These are phyloP conservation scores for Apoderus coryli DNA, from an alignment of 2,888 invertebrate genomes.

Conservation along the genomic window DNA sequence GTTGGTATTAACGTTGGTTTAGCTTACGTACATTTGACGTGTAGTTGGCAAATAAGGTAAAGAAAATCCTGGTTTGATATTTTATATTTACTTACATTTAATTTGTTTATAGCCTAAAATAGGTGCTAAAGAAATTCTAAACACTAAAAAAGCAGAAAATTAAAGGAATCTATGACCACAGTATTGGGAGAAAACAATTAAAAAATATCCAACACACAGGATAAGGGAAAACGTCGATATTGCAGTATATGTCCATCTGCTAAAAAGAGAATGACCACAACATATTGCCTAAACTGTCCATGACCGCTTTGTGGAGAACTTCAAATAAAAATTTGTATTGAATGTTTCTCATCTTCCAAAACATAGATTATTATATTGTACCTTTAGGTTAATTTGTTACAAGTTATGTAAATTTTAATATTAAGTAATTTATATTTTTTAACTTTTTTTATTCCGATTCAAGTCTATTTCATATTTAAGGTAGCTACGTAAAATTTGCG, in stretches of 20 bases:
- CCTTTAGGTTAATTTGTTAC: not conserved
- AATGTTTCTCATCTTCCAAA: not conserved
- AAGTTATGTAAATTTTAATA: not conserved
- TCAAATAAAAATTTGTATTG: slow-evolving; percentile 4
- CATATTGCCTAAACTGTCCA: slow-evolving; percentile 1
- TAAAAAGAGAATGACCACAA: slow-evolving; percentile 1
- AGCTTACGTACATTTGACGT: too few species aligned
- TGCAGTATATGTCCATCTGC: not conserved
- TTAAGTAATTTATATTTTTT: too few species aligned
- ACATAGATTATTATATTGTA: slow-evolving; percentile 2
- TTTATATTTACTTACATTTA: too few species aligned
- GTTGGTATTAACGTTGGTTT: too few species aligned
- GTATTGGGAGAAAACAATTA: not conserved
- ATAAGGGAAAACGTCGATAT: slow-evolving; percentile 1
- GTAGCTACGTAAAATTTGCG: slow-evolving; percentile 7
- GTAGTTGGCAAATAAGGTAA: too few species aligned
- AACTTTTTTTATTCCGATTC: slow-evolving; percentile 1
- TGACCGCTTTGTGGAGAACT: slow-evolving; percentile 5
- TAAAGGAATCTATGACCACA: not conserved
- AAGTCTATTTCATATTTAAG: not conserved
- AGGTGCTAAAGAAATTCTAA: too few species aligned
- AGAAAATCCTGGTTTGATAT: too few species aligned
- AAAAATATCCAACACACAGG: not conserved
- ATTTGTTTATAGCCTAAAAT: too few species aligned
- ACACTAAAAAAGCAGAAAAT: too few species aligned